Base-by-base conservation (phyloP, 2,888 invertebrate genomes). In the Dermolepida albohirtum region DNA sequence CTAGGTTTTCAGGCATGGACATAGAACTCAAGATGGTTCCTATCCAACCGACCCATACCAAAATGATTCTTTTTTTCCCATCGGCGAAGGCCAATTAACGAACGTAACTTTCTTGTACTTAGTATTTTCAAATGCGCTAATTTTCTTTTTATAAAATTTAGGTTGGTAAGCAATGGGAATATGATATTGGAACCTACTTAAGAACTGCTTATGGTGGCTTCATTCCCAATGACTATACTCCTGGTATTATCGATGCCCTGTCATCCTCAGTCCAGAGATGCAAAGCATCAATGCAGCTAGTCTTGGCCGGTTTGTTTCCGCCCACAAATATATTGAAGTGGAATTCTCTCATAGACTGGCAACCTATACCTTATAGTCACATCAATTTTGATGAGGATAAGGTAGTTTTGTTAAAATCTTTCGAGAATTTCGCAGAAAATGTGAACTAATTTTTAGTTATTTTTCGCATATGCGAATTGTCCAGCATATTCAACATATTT, bases 41-140 rank as follows among this genome's bases (percentile, higher is more conserved):
- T 55, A 44, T 52, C 66, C 79, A 12, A 34, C 50, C 0, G 86
- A 87, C 76, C 81, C 83, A 0, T 77, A 86, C 69, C 66, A 76
- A 34, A 73, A 80, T 17, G 80, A 82, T 29, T 75, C 76, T 16
- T 79, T 79, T 52, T 85, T 86, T 83, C 86, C 85, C 1, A 84
- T 85, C 73, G 87, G 87, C 7, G 82, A 81, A 72, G 86, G 85
- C 11, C 84, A 86, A 69, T 78, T 88, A 17, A 86, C 87, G 1
- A 82, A 82, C 71, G 87, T 85, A 73, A 75, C 73, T 74, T 41
- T 8, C 4, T 17, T 44, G 22, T 27, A 52, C 6, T 34, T 34
- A 10, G 10, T 34, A 34, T 52, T 6, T 5, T 34, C 7, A 22
- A 5, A 52, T n/a, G 1, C n/a, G 4, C 14, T 40, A 7, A 22